Evolutionary conservation across 2,888 invertebrate genomes (phyloP).

Genomic region (Pycnomerus fuliginosus): DNA sequence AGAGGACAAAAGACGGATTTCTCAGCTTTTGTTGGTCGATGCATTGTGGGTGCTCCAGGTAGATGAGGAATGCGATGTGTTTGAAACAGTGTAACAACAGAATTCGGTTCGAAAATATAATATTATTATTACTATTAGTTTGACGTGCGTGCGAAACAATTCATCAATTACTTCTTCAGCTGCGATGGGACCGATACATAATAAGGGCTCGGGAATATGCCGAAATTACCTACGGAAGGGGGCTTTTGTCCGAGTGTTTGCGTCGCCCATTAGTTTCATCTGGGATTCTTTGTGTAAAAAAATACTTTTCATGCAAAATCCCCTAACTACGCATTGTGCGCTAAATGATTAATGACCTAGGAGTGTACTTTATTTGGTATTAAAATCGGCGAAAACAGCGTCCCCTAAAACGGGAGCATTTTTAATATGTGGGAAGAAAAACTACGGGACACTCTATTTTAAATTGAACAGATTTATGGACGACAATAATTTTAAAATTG

Average conservation of each 20-base stretch:
- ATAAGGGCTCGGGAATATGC: neutral
- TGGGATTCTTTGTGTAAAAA: conserved; percentile 42
- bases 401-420: too few species aligned
- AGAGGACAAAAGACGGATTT: conserved; percentile 50
- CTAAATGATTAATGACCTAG: conserved; percentile 44
- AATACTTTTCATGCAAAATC: conserved; percentile 47
- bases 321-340: conserved; percentile 38
- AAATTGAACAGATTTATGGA: neutral
- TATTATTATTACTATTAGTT: too few species aligned
- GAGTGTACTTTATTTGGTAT: conserved; percentile 36
- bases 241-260: conserved; percentile 36
- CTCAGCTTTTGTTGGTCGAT: conserved; percentile 47
- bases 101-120: too few species aligned
- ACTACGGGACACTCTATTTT: neutral
- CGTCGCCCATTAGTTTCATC: conserved; percentile 31
- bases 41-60: conserved; percentile 52
- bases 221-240: conserved; percentile 7
- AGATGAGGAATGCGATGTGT: conserved; percentile 42
- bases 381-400: too few species aligned
- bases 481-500: too few species aligned
- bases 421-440: too few species aligned
- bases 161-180: too few species aligned
- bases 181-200: conserved; percentile 6
- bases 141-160: conserved; percentile 18
- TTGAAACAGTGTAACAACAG: conserved; percentile 21